A percentile compares a stretch with the other conserved stretches of the same genome.
Evolutionary conservation across 37 sponge, comb jelly and placozoan species (phyloP).

Genomic region (Agelas oroides): DNA sequence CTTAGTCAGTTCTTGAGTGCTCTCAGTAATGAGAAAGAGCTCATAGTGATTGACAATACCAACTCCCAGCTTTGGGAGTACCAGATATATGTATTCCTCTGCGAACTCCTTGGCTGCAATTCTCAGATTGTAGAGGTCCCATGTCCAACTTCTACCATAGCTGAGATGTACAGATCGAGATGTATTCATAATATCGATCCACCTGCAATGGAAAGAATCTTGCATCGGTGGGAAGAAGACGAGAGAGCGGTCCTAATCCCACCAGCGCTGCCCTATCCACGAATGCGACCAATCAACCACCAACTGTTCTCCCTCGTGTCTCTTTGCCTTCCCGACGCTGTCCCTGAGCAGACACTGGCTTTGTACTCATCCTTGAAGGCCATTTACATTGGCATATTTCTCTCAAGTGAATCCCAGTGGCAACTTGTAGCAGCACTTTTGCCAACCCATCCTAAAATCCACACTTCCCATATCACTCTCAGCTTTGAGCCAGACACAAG

Average conservation of each 20-base stretch:
- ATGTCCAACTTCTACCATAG: slow-evolving; percentile 38
- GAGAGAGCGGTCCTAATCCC: slow-evolving; percentile 54
- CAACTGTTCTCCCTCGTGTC: slow-evolving; percentile 37
- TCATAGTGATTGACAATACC: slow-evolving; percentile 88
- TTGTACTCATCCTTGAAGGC: not conserved
- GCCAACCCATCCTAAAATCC: slow-evolving; percentile 52
- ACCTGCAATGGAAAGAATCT: slow-evolving; percentile 29
- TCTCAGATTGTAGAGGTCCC: slow-evolving; percentile 74
- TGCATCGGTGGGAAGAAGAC: slow-evolving; percentile 77
- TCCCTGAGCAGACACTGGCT: slow-evolving; percentile 3
- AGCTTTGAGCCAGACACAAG: slow-evolving; percentile 53
- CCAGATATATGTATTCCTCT: slow-evolving; percentile 61
- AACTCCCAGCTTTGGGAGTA: slow-evolving; percentile 87
- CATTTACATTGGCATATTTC: slow-evolving; percentile 74
- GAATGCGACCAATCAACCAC: not conserved
- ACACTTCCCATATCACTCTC: slow-evolving; percentile 78
- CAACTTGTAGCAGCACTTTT: slow-evolving; percentile 42
- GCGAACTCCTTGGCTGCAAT: slow-evolving; percentile 37
- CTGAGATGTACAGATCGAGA: slow-evolving; percentile 48
- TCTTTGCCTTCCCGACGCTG: slow-evolving; percentile 11
- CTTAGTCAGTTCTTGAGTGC: slow-evolving; percentile 54
- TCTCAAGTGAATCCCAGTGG: slow-evolving; percentile 65
- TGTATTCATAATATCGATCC: slow-evolving; percentile 66
- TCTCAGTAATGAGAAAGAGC: slow-evolving; percentile 31
- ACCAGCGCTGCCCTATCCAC: slow-evolving; percentile 63